Evolutionary conservation across 2,888 invertebrate genomes (phyloP), one percentile per base, ranked within the genome.

Genomic region (Branchellion lobata): DNA sequence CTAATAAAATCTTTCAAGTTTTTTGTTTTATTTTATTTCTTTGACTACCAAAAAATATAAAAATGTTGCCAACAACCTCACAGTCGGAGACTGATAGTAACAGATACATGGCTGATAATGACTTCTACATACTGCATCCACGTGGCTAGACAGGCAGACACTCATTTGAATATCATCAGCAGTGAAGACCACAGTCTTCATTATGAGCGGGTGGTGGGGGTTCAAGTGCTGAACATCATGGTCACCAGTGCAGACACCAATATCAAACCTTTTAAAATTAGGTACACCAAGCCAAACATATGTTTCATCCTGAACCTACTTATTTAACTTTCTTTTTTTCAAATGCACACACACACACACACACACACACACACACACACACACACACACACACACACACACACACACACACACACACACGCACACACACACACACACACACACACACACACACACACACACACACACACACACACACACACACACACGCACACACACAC

Each of bases 81-180:
- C 65, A 77, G 77, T 33, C 81, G 85, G 18, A 83, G 87, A 51
- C 83, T 87, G 1, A 85, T 86, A 79, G 87, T 88, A 51, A 95
- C 94, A 0, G 92, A 93, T 85, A 93, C 92, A 81, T 96, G 95
- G 94, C 91, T 96, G 33, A 90, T 96, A 74, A 94, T 94, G 88
- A 91, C 93, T 0, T 90, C 92, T 0, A 91, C 93, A 61, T 93
- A 95, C 84, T 31, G n/a, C 24, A 57, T 95, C 0, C 88, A 92
- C 84, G 87, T 94, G 73, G 91, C 93, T 0, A 92, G 93, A 86
- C 95, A 95, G 87, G 85, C 84, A 81, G 94, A 95, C 86, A 92
- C 93, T 29, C 89, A 91, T 0, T 89, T 95, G 21, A 91, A 92
- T 51, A 91, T 94, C 27, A 91, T 91, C 82, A 91, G 91, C 83